phyloP scores from a whole-genome alignment of 2,888 invertebrate species.

The Lasioglossum leucozonium region DNA sequence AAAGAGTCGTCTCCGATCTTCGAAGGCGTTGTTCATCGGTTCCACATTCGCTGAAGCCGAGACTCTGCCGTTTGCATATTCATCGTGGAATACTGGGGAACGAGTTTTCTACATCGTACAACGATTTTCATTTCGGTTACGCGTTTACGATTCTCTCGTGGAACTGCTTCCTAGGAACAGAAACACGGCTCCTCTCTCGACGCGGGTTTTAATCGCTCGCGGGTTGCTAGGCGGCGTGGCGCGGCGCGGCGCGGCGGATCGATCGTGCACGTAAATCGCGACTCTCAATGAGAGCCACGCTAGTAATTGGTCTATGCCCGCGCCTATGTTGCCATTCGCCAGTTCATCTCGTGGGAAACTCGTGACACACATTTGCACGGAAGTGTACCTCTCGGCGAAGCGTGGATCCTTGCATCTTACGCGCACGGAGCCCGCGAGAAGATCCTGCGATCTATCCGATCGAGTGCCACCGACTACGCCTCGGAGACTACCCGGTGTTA shows the following conservation, averaged over 20 bases:
- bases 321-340: slow-evolving; percentile 72
- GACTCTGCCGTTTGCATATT: background rate
- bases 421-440: slow-evolving; percentile 32
- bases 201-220: slow-evolving; percentile 30
- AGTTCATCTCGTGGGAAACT: slow-evolving; percentile 78
- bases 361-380: slow-evolving; percentile 79
- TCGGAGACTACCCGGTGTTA: background rate
- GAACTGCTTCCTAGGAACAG: background rate
- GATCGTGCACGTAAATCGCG: slow-evolving; percentile 67
- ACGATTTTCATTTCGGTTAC: slow-evolving; percentile 7
- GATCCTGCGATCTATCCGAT: slow-evolving; percentile 49
- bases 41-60: background rate
- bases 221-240: slow-evolving; percentile 20
- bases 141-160: background rate
- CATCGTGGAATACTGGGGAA: background rate
- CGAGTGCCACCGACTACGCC: slow-evolving; percentile 13
- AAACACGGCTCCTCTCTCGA: slow-evolving; percentile 9
- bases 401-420: slow-evolving; percentile 64
- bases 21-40: background rate
- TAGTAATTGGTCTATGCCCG: slow-evolving; percentile 74
- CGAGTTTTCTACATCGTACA: background rate
- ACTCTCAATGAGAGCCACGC: slow-evolving; percentile 59
- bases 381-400: slow-evolving; percentile 65
- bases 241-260: slow-evolving; percentile 31
- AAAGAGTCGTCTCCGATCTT: background rate